Conservation (phyloP, 1,140 invertebrate genomes). For the Scaptomyza graminum region DNA sequence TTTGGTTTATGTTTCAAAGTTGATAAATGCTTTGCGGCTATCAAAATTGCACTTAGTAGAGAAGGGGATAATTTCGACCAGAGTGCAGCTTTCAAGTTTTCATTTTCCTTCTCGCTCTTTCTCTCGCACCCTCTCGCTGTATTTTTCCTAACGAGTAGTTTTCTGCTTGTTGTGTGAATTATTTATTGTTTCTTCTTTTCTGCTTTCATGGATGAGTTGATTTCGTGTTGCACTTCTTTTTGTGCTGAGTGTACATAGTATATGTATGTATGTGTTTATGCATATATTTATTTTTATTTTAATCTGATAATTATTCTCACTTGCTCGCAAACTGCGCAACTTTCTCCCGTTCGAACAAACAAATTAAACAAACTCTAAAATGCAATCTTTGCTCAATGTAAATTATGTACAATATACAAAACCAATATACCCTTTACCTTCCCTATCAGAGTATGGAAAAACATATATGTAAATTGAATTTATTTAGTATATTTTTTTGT, state of each 20-base stretch:
- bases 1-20: too few relatives aligned
- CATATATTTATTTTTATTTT: conserved; percentile 36
- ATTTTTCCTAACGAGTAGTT: not conserved
- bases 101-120: conserved; percentile 4
- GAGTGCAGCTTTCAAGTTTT: too few relatives aligned
- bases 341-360: conserved; percentile 55
- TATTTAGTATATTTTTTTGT: too few relatives aligned
- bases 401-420: too few relatives aligned
- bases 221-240: conserved; percentile 53
- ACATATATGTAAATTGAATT: too few relatives aligned
- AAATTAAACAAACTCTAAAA: conserved; percentile 52
- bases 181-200: conserved; percentile 12
- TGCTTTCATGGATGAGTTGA: conserved; percentile 54
- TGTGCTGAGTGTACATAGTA: not conserved
- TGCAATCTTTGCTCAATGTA: too few relatives aligned
- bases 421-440: too few relatives aligned
- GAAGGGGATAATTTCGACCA: too few relatives aligned
- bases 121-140: not conserved
- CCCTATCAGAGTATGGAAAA: too few relatives aligned
- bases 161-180: not conserved
- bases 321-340: conserved; percentile 66
- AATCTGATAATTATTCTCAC: conserved; percentile 50
- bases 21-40: too few relatives aligned
- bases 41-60: too few relatives aligned
- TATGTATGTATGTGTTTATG: conserved; percentile 1